Conservation (phyloP, 2,797 vertebrate species). For the Platalea minor region DNA sequence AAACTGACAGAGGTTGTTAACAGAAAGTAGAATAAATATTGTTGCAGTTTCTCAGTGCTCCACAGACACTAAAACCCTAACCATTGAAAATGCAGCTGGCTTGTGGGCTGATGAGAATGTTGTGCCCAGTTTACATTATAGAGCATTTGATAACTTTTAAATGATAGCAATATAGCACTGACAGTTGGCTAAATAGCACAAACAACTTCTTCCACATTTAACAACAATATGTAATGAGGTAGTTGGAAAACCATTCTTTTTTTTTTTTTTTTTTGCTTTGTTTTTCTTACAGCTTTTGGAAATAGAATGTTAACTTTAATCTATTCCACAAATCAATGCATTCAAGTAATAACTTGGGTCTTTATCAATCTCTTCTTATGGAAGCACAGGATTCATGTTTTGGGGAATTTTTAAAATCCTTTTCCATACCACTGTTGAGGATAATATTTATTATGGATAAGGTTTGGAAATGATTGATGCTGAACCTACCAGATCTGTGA, state of each 20-base stretch:
- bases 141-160: constrained; percentile 19
- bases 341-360: background rate
- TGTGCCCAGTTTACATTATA: background rate
- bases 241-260: background rate
- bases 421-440: background rate
- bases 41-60: background rate
- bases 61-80: background rate
- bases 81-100: background rate
- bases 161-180: background rate
- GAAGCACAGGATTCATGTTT: background rate
- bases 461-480: background rate
- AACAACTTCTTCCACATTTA: background rate
- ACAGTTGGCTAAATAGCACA: constrained; percentile 31
- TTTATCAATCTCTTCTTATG: background rate
- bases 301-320: background rate
- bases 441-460: background rate
- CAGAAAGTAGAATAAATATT: background rate
- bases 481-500: background rate
- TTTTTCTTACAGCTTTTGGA: background rate
- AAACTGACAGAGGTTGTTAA: background rate
- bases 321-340: background rate
- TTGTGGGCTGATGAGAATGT: background rate
- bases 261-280: background rate
- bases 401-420: background rate
- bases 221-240: background rate